Evolutionary conservation across 1,140 invertebrate genomes (phyloP), one percentile per base, ranked within the genome.

Genomic region (Euura lappo): DNA sequence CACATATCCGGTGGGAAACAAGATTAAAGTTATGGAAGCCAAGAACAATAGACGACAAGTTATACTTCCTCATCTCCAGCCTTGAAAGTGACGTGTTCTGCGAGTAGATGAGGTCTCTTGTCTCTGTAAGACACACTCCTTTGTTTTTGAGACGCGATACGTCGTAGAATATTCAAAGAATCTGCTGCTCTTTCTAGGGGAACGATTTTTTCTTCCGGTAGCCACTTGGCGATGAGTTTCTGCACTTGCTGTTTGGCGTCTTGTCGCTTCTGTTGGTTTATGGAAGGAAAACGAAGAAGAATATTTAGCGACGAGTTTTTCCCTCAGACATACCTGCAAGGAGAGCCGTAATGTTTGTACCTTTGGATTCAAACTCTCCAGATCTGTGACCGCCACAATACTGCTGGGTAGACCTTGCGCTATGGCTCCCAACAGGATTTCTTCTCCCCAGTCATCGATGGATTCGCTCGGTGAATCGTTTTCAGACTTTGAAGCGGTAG

Each of bases 361-460:
- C 76, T 93, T 94, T 2, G 89, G 89, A 74, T 92, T 90, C 13
- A 95, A 86, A 65, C 89, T 91, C 81, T 94, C 92, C 68, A 94
- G 85, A 81, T 95, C 94, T 86, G 93, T 93, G n/a, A 95, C 85
- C 7, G 91, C 93, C 66, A 97, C 90, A 45, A 95, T 86, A 4
- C 93, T 91, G 13, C 95, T 93, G 5, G 96, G 94, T 79, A 98
- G 90, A 6, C 96, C 95, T 88, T 98, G 96, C 13, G 93, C 93
- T 80, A 94, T 90, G 43, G 93, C 87, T 78, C 93, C 89, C 28
- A 91, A 90, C 13, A 97, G 87, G 60, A 95, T 90, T 78, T 91
- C 90, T 75, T 94, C 91, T 10, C 95, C 95, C 90, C 91, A 93
- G 67, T 91, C 88, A 88, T 97, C 95, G 68, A 96, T 89, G 45